Base-by-base conservation (phyloP, 2,797 vertebrate genomes). In the Parambassis ranga region DNA sequence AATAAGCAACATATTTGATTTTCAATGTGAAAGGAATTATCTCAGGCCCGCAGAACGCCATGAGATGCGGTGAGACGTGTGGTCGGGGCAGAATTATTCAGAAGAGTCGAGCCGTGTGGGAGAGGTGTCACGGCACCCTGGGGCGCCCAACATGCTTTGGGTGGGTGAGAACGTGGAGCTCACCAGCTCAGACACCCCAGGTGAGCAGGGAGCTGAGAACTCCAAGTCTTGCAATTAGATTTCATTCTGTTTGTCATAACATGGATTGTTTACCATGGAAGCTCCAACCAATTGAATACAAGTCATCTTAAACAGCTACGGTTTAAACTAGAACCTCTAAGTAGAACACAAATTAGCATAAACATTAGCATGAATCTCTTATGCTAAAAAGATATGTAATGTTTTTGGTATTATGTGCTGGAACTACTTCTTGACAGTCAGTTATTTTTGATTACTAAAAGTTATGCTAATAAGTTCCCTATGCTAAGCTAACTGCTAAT, bases 1-100 rank as follows among this genome's bases (percentile, higher is more conserved):
- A 92, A 92, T 91, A 93, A 92, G 89, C 89, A 92, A 91, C 91
- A 92, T 92, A 92, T 93, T 93, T 93, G 90, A 89, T 90, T 92
- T 91, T 85, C 82, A 58, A 81, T 79, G 72, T 50, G 71, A 82
- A 82, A 65, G 24, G 28, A 75, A 31, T 87, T 67, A 79, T 90
- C 84, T 84, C 71, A 58, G 76, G 63, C 75, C 77, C 65, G 26
- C 37, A 48, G 75, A 71, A 61, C 69, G 47, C 55, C 61, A 30
- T 1, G 55, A 75, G 67, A 72, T 63, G 51, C 43, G n/a, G n/a
- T n/a, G 64, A 85, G 80, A 75, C 37, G 75, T 77, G 37, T 60
- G 74, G 78, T 77, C 6, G 78, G 84, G 86, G 85, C 81, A 83
- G 82, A 84, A 87, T 88, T 84, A 89, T 86, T 83, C 84, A 81